phyloP scores from a whole-genome alignment of 2,888 invertebrate genomes.

The Isoperla grammatica region DNA sequence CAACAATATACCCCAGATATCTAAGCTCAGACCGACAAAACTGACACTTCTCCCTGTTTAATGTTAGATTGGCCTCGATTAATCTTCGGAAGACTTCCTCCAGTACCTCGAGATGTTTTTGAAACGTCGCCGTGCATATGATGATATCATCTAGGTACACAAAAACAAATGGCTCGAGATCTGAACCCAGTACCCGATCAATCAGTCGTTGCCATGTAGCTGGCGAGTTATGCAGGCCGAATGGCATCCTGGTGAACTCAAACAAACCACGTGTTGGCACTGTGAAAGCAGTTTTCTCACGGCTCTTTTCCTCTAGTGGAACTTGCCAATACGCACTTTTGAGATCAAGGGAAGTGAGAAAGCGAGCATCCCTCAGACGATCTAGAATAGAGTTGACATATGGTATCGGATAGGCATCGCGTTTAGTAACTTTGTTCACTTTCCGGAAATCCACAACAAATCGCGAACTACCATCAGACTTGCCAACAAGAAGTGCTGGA shows the following conservation, averaged over 20 bases:
- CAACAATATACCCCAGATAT: slow-evolving; percentile 23
- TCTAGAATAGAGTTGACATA: slow-evolving; percentile 36
- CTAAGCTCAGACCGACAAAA: slow-evolving; percentile 16
- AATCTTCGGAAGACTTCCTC: background rate
- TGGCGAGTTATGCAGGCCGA: slow-evolving; percentile 36
- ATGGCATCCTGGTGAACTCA: slow-evolving; percentile 47
- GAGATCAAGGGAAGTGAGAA: slow-evolving; percentile 37
- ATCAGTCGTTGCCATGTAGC: slow-evolving; percentile 36
- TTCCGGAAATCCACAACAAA: slow-evolving; percentile 37
- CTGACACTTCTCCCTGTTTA: slow-evolving; percentile 1
- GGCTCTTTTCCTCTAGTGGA: slow-evolving; percentile 29
- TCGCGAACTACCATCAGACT: slow-evolving; percentile 34
- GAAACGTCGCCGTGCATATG: slow-evolving; percentile 36
- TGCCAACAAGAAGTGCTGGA: slow-evolving; percentile 35
- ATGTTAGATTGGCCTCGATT: background rate
- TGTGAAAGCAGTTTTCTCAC: slow-evolving; percentile 36
- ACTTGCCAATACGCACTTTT: slow-evolving; percentile 37
- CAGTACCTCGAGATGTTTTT: slow-evolving; percentile 32
- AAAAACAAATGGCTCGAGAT: slow-evolving; percentile 32
- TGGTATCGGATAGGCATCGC: slow-evolving; percentile 37
- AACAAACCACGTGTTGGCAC: slow-evolving; percentile 35
- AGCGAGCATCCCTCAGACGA: slow-evolving; percentile 35
- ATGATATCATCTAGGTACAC: slow-evolving; percentile 36
- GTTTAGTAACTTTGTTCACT: slow-evolving; percentile 36
- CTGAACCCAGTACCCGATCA: slow-evolving; percentile 34